Percentiles rank a stretch among this genome's conserved stretches.
Conservation (phyloP, 2,113 vertebrate species). For the Gnathonemus longibarbis region DNA sequence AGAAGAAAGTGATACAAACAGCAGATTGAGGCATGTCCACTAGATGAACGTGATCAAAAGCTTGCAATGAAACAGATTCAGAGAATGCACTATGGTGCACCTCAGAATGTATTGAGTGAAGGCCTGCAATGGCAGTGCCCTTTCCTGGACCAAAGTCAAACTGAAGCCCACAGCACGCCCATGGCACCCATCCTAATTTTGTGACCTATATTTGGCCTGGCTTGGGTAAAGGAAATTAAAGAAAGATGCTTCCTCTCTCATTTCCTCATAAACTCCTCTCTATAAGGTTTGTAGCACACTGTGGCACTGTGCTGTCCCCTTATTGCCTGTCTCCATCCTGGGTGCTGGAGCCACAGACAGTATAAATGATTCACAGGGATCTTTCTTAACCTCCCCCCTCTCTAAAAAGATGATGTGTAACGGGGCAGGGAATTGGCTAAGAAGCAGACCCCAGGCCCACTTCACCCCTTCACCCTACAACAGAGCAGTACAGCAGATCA, state of each 20-base stretch:
- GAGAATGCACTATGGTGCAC: background rate
- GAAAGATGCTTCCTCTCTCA: conserved; percentile 27
- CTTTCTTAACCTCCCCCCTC: conserved; percentile 19
- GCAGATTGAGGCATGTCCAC: background rate
- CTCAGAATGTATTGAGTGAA: background rate
- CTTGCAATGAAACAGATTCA: background rate
- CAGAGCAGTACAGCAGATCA: conserved; percentile 21
- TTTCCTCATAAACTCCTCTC: background rate
- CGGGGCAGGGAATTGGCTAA: background rate
- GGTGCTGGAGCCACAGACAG: conserved; percentile 45
- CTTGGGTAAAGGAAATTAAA: background rate
- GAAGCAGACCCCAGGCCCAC: conserved; percentile 14
- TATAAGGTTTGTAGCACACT: background rate
- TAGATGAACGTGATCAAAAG: background rate
- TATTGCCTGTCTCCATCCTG: conserved; percentile 51
- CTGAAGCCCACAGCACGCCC: background rate
- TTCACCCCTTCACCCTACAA: background rate
- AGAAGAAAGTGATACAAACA: background rate
- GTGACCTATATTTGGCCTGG: conserved; percentile 45
- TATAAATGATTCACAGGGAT: conserved; percentile 58
- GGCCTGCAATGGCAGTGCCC: background rate
- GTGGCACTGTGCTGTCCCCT: conserved; percentile 41
- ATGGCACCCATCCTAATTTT: conserved; percentile 32
- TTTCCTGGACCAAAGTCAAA: background rate
- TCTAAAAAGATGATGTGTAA: conserved; percentile 9